Base-by-base conservation (phyloP, 1,140 invertebrate species). In the Drosophila tristis region DNA sequence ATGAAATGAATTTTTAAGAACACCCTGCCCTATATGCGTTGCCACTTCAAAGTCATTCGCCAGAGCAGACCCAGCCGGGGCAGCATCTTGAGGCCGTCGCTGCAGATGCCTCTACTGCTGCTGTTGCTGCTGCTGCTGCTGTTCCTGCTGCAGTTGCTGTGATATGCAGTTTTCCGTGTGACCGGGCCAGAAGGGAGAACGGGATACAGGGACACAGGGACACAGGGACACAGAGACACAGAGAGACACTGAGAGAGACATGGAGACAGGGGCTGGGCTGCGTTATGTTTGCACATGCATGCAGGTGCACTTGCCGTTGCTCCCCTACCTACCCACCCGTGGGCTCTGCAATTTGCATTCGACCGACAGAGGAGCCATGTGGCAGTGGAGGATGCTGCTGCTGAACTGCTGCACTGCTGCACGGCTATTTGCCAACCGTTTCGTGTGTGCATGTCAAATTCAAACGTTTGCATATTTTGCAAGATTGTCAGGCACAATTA, bases 1-100 rank as follows among this genome's bases (percentile, higher is more conserved):
- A 89, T 87, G 76, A 87, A 87, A 87, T 87, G 84, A 87, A 87
- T 87, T 87, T 87, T 87, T 87, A 89, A 87, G 84, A 89, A 87
- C 77, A 70, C 81, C 81, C 78, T 86, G 82, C 84, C 84, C 84
- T 84, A 87, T 66, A 89, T 87, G 84, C 85, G 74, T 72, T 81
- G 74, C 78, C 82, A 89, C 82, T 87, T 87, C 82, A 87, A 87
- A 87, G 82, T 87, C 82, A 87, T 89, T 84, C 80, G 80, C 80
- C 80, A 56, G 60, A 56, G 20, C 45, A 20, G 45, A 11, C 15
- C 45, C 23, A 51, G 39, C 60, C 71, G 60, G 23, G 39, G 60
- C 72, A 75, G 70, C 81, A 87, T 86, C 82, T 86, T 86, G 70
- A 86, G 74, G 68, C 57, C 62, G 60, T 35, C 53, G 48, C 25